Evolutionary conservation across 35 echinoderm and acorn worm species (phyloP).

Genomic region (Holothuria glaberrima): DNA sequence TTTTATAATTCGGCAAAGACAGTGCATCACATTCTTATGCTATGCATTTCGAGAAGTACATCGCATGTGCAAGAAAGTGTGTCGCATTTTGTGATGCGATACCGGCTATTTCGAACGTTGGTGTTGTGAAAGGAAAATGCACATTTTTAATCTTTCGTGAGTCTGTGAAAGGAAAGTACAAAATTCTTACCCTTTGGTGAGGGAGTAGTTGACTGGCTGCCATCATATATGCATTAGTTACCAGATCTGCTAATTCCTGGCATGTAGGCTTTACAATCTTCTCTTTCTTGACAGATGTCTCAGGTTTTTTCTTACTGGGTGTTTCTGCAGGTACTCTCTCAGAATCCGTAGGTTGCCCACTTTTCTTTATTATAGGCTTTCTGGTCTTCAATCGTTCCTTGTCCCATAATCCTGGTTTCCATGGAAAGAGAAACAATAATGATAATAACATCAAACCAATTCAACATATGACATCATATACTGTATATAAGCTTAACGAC

Average conservation of each 20-base stretch:
- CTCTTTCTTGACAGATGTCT: background rate
- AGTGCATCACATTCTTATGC: too few relatives aligned
- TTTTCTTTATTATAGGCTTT: constrained; percentile 85
- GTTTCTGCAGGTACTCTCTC: background rate
- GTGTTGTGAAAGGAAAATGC: too few relatives aligned
- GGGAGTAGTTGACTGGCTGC: constrained; percentile 5
- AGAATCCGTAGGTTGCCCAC: background rate
- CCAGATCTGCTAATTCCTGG: constrained; percentile 8
- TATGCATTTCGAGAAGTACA: too few relatives aligned
- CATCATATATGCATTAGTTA: constrained; percentile 11
- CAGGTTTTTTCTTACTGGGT: background rate
- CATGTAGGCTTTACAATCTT: background rate
- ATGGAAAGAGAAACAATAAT: background rate
- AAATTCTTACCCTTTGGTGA: background rate
- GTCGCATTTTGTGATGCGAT: too few relatives aligned
- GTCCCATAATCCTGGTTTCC: constrained; percentile 77
- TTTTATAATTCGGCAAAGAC: too few relatives aligned
- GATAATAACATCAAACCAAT: too few relatives aligned
- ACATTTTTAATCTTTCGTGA: too few relatives aligned
- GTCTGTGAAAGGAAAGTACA: too few relatives aligned
- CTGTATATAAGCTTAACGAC: too few relatives aligned
- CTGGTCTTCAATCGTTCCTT: constrained; percentile 79
- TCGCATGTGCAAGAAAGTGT: too few relatives aligned
- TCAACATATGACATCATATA: too few relatives aligned
- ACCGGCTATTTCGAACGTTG: too few relatives aligned